Conservation (phyloP, 2,113 vertebrate genomes). For the Zosterops hypoxanthus region DNA sequence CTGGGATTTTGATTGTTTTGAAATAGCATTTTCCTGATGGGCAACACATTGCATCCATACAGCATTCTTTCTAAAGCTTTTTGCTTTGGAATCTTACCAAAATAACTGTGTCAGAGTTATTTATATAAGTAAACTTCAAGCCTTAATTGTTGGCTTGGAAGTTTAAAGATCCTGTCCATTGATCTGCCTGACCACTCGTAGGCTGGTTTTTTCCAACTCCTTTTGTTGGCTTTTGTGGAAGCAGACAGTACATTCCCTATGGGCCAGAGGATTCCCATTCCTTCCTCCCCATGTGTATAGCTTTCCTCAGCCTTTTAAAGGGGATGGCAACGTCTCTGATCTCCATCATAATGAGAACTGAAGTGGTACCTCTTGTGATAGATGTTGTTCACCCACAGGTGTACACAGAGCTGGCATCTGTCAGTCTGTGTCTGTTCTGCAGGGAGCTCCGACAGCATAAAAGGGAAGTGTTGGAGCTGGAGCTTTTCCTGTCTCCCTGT, state of each 20-base stretch:
- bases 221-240: not conserved
- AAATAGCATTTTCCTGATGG: not conserved
- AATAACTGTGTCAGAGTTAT: not conserved
- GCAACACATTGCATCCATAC: rapidly evolving
- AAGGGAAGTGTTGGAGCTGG: not conserved
- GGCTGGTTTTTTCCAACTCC: not conserved
- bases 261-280: not conserved
- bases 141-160: not conserved
- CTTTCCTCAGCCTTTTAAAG: not conserved
- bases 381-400: not conserved
- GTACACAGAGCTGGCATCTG: not conserved
- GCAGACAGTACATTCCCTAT: not conserved
- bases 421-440: not conserved
- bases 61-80: not conserved
- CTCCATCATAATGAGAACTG: not conserved
- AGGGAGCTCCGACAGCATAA: not conserved
- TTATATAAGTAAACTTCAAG: not conserved
- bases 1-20: not conserved
- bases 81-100: not conserved
- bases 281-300: too few relatives aligned
- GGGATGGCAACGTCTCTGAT: not conserved
- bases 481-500: not conserved
- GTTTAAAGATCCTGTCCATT: not conserved
- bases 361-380: not conserved
- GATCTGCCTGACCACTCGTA: not conserved